These are phyloP conservation scores for Holacanthella duospinosa DNA, from an alignment of 2,888 invertebrate genomes.

Conservation along the genomic window DNA sequence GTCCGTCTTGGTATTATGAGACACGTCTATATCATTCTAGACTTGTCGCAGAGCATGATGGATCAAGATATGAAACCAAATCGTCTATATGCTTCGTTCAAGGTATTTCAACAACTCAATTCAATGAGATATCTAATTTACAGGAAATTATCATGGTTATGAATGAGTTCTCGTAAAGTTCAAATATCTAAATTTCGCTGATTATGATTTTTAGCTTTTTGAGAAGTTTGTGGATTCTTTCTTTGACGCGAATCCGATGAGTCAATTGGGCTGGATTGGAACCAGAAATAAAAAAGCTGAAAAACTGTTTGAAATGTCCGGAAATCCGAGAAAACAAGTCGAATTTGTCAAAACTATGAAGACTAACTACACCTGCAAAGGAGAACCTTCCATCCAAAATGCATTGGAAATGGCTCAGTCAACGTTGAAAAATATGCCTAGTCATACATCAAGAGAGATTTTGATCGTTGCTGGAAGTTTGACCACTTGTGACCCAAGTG, in stretches of 20 bases:
- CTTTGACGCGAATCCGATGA: slow-evolving; percentile 97
- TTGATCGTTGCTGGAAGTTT: slow-evolving; percentile 83
- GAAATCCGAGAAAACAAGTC: slow-evolving; percentile 68
- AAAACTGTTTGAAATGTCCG: slow-evolving; percentile 78
- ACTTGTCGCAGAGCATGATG: slow-evolving; percentile 88
- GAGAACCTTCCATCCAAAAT: slow-evolving; percentile 95
- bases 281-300: slow-evolving; percentile 91
- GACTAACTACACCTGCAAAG: slow-evolving; percentile 54
- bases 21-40: slow-evolving; percentile 80
- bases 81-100: slow-evolving; percentile 70
- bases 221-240: slow-evolving; percentile 92
- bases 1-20: slow-evolving; percentile 97
- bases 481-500: slow-evolving; percentile 93
- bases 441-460: slow-evolving; percentile 90
- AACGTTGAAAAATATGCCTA: slow-evolving; percentile 75
- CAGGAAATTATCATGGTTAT: background rate
- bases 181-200: background rate
- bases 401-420: slow-evolving; percentile 77
- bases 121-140: background rate
- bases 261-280: slow-evolving; percentile 84
- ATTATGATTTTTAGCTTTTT: slow-evolving; percentile 52
- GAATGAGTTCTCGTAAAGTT: background rate
- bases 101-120: slow-evolving; percentile 48
- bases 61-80: slow-evolving; percentile 93
- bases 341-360: slow-evolving; percentile 45